Conservation (phyloP, 2,888 invertebrate genomes). For the Netelia inedita region DNA sequence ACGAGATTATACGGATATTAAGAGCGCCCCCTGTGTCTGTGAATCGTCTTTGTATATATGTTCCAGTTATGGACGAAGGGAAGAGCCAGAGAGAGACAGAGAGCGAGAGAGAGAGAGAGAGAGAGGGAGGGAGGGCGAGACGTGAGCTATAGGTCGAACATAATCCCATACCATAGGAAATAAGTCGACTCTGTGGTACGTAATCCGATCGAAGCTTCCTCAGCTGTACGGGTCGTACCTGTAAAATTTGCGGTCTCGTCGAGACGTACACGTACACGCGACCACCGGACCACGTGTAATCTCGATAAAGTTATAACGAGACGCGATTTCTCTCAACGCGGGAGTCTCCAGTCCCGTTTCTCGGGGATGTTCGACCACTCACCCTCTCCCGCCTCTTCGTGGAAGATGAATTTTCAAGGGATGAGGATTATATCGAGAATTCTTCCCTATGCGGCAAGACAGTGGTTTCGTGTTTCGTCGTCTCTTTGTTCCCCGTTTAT, state of each 20-base stretch:
- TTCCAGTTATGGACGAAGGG: slow-evolving; percentile 19
- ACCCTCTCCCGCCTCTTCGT: no score
- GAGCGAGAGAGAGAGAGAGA: slow-evolving; percentile 48
- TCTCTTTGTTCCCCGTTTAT: no score
- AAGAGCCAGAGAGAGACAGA: slow-evolving; percentile 34
- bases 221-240: slow-evolving; percentile 16
- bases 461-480: no score
- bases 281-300: slow-evolving; percentile 24
- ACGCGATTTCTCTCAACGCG: slow-evolving; percentile 38
- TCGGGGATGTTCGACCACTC: neutral
- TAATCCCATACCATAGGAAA: slow-evolving; percentile 61
- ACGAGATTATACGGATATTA: slow-evolving; percentile 70
- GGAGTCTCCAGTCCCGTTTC: slow-evolving; percentile 19
- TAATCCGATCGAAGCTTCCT: slow-evolving; percentile 68
- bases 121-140: slow-evolving; percentile 22
- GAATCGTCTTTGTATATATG: neutral
- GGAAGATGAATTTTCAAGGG: no score
- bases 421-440: no score
- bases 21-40: slow-evolving; percentile 11
- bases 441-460: no score
- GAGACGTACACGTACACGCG: slow-evolving; percentile 14
- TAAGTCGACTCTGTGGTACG: slow-evolving; percentile 67
- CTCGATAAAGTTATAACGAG: slow-evolving; percentile 62
- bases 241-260: slow-evolving; percentile 56
- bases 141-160: slow-evolving; percentile 4